A percentile compares a stretch with the other conserved stretches of the same genome.
Conservation (phyloP, 2,888 invertebrate genomes). For the Lampropteryx suffumata region DNA sequence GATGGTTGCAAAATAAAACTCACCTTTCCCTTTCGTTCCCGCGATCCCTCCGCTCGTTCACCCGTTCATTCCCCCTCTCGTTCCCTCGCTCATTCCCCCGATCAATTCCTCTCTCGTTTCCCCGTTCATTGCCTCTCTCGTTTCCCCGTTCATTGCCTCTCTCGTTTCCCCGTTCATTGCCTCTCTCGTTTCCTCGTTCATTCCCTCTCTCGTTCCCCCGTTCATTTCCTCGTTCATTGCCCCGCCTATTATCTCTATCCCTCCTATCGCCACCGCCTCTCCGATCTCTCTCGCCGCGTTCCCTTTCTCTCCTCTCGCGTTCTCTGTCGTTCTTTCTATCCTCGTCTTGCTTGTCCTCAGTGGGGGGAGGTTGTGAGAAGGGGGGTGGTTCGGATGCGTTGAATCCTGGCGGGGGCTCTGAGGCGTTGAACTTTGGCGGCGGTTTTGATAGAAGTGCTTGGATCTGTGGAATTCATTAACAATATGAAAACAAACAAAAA, state of each 20-base stretch:
- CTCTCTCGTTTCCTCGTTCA: slow-evolving; percentile 22
- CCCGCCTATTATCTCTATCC: slow-evolving; percentile 29
- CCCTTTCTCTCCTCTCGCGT: slow-evolving; percentile 48
- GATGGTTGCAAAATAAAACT: too few relatives aligned
- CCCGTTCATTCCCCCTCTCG: too few relatives aligned
- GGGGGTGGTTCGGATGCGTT: slow-evolving; percentile 56
- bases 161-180: slow-evolving; percentile 27
- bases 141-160: slow-evolving; percentile 10
- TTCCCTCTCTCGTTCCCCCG: slow-evolving; percentile 23
- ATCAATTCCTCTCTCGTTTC: slow-evolving; percentile 4
- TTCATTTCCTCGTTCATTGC: slow-evolving; percentile 10
- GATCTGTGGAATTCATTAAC: slow-evolving; percentile 52
- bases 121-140: slow-evolving; percentile 5
- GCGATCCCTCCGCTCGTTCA: too few relatives aligned
- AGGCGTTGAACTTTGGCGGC: slow-evolving; percentile 73
- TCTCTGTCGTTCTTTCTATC: slow-evolving; percentile 33
- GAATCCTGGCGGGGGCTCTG: slow-evolving; percentile 71
- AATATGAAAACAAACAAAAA: too few relatives aligned
- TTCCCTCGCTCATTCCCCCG: slow-evolving; percentile 6
- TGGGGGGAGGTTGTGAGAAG: slow-evolving; percentile 55
- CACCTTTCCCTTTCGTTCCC: too few relatives aligned
- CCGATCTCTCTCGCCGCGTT: slow-evolving; percentile 52
- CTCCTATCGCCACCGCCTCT: slow-evolving; percentile 44
- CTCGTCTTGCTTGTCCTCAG: slow-evolving; percentile 53
- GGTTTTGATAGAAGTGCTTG: slow-evolving; percentile 80